Conservation (phyloP, 2,113 vertebrate species). For the Hippocampus mohnikei region DNA sequence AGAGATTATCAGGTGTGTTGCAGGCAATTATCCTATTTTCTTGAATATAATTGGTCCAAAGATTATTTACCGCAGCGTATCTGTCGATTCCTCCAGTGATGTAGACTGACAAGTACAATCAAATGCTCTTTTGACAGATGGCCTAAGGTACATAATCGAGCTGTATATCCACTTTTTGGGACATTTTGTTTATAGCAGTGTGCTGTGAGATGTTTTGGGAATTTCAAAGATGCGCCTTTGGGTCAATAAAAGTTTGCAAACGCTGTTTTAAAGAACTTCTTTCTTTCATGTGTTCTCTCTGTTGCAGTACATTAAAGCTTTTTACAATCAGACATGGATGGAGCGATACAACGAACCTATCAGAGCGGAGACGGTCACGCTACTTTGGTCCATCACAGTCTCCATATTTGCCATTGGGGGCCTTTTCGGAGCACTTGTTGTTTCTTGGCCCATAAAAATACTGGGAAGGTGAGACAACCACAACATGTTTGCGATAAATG, state of each 20-base stretch:
- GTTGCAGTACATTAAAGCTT: slow-evolving; percentile 83
- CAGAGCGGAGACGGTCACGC: slow-evolving; percentile 65
- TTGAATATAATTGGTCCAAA: no score
- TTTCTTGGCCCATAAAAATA: slow-evolving; percentile 76
- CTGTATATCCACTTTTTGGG: not conserved
- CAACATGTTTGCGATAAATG: not conserved
- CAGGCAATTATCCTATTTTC: no score
- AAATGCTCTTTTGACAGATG: no score
- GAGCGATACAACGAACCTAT: slow-evolving; percentile 69
- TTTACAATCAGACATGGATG: slow-evolving; percentile 87
- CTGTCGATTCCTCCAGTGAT: no score
- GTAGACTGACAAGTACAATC: not conserved
- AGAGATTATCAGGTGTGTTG: no score
- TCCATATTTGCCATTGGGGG: slow-evolving; percentile 93
- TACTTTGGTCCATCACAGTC: slow-evolving; percentile 91
- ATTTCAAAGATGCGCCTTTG: not conserved
- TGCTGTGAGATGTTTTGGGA: not conserved
- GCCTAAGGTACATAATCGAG: no score
- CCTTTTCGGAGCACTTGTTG: slow-evolving; percentile 80
- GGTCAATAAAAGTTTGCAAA: not conserved
- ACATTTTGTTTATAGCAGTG: not conserved
- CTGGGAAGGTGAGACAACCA: slow-evolving; percentile 81
- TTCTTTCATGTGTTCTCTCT: slow-evolving; percentile 3
- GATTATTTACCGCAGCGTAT: no score
- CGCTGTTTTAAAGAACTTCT: not conserved